Base-by-base conservation (phyloP, 2,113 vertebrate genomes). In the Poeciliopsis occidentalis region DNA sequence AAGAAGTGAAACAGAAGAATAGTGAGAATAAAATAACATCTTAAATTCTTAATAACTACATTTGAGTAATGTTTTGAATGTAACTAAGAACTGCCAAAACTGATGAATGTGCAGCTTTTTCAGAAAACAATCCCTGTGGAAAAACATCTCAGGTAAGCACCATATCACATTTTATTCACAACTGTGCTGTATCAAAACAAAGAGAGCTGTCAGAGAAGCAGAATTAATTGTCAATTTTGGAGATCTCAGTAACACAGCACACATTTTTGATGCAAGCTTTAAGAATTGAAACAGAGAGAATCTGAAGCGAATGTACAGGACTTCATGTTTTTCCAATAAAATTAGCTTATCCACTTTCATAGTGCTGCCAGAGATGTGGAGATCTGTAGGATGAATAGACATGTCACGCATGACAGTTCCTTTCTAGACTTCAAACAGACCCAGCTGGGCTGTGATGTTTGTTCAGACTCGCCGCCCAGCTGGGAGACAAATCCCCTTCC, bases 401-500 rank as follows among this genome's bases (percentile, higher is more conserved):
- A 39, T 12, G 69, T 66, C 68, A 22, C 65, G 39, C 62, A n/a
- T 30, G 67, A 64, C 72, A 73, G 27, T 61, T 76, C 69, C 29
- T 73, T 19, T 27, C 47, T 6, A 34, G 26, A 76, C 85, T 81
- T 88, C 85, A 86, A 81, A 88, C 74, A 65, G 71, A 60, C 63
- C 67, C 13, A 60, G 24, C 57, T n/a, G 39, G 73, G 77, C 82
- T 67, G 68, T 32, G 15, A 75, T 63, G 44, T 41, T 65, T 77
- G 84, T 85, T 72, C 22, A 65, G 82, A 70, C 75, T 88, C 75
- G 29, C 27, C 6, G 60, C 83, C 88, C 90, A 85, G 86, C 86
- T 91, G 87, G 79, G 87, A 84, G 39, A 84, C 12, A 34, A 88
- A 89, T 91, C 88, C 86, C 81, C 67, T 34, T 76, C 51, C 51